phyloP scores from a whole-genome alignment of 2,888 invertebrate genomes.

The Troides oblongomaculatus region DNA sequence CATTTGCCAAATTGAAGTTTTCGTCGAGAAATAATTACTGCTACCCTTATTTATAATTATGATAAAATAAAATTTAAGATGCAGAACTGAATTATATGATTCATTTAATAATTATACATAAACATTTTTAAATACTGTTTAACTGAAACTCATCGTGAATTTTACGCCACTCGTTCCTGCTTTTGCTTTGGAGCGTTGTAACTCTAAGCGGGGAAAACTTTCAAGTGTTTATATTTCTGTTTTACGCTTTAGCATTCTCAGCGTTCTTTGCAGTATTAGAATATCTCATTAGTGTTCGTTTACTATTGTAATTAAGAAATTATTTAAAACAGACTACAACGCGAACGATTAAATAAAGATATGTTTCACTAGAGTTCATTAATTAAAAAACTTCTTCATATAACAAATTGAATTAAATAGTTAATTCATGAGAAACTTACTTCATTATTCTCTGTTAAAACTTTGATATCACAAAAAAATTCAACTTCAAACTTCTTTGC shows the following conservation, averaged over 20 bases:
- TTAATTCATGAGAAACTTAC: not conserved
- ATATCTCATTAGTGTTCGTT: constrained; percentile 66
- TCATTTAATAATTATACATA: not conserved
- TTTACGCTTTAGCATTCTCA: constrained; percentile 34
- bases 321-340: not conserved
- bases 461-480: too few species aligned
- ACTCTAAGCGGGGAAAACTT: constrained; percentile 66
- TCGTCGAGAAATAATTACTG: too few species aligned
- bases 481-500: too few species aligned
- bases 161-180: constrained; percentile 71
- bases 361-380: not conserved
- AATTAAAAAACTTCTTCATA: not conserved
- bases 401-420: not conserved
- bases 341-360: not conserved
- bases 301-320: constrained; percentile 39
- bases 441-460: not conserved
- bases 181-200: constrained; percentile 58
- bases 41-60: not conserved
- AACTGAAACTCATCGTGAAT: constrained; percentile 48
- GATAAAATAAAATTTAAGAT: not conserved
- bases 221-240: constrained; percentile 78
- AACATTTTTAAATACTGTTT: not conserved
- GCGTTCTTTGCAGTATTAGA: constrained; percentile 40
- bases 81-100: not conserved
- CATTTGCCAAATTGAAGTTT: too few species aligned